phyloP scores from a whole-genome alignment of 2,888 invertebrate genomes.

The Diadegma fenestrale region DNA sequence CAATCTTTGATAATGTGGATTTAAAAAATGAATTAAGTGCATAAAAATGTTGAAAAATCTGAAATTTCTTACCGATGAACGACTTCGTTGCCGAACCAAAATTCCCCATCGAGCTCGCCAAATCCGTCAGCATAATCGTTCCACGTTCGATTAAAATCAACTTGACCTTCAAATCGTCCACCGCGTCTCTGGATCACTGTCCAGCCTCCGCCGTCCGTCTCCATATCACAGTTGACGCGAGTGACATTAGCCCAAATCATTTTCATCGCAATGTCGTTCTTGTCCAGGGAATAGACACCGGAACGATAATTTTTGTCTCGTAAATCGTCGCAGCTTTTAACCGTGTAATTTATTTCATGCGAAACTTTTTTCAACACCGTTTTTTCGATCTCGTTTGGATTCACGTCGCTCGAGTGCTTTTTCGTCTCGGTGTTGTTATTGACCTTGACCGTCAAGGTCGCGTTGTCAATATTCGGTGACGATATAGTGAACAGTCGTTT shows the following conservation, averaged over 20 bases:
- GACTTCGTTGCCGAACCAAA: slow-evolving; percentile 88
- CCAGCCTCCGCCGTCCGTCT: slow-evolving; percentile 86
- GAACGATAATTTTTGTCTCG: slow-evolving; percentile 77
- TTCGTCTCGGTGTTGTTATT: neutral
- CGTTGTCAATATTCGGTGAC: neutral
- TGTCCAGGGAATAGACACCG: slow-evolving; percentile 84
- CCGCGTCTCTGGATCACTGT: slow-evolving; percentile 86
- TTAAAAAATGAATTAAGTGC: neutral
- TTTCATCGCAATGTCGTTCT: slow-evolving; percentile 64
- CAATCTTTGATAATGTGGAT: slow-evolving; percentile 13
- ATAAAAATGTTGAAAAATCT: neutral
- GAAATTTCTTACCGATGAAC: slow-evolving; percentile 81
- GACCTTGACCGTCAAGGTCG: neutral
- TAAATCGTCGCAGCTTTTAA: slow-evolving; percentile 84
- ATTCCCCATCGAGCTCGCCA: slow-evolving; percentile 86
- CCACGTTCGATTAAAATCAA: slow-evolving; percentile 87
- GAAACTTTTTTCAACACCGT: neutral
- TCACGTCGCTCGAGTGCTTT: neutral
- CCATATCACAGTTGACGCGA: slow-evolving; percentile 85
- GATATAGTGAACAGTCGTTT: neutral
- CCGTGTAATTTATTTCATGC: neutral
- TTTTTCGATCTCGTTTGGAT: neutral
- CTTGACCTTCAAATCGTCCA: slow-evolving; percentile 79
- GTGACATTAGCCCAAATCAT: slow-evolving; percentile 82
- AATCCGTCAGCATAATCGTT: slow-evolving; percentile 87